Conservation (phyloP, 1,140 invertebrate species). For the Homarus americanus region DNA sequence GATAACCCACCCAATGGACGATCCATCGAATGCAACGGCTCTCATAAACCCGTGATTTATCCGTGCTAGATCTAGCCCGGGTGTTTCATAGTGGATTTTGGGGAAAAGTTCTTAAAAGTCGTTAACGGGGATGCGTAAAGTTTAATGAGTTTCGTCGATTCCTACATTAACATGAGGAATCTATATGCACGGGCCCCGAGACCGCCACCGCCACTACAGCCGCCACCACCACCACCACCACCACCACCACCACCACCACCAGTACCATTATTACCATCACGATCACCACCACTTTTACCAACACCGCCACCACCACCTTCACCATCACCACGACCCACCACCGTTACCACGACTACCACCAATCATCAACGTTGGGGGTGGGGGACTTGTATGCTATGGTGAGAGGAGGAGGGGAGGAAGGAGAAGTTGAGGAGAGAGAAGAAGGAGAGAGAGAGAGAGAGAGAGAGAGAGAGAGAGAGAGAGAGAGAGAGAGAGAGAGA, state of each 20-base stretch:
- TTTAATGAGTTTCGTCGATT: slow-evolving; percentile 65
- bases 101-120: slow-evolving; percentile 61
- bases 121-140: slow-evolving; percentile 66
- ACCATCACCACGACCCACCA: not conserved
- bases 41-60: slow-evolving; percentile 65
- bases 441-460: too few species aligned
- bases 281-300: not conserved
- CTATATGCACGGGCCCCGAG: slow-evolving; percentile 26
- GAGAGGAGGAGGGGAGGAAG: not conserved
- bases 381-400: too few species aligned
- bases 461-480: too few species aligned
- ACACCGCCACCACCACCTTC: not conserved
- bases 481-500: not conserved
- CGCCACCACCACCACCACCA: not conserved
- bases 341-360: not conserved
- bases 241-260: not conserved
- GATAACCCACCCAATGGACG: slow-evolving; percentile 39
- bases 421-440: too few species aligned
- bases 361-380: not conserved
- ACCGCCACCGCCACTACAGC: not conserved
- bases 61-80: slow-evolving; percentile 44
- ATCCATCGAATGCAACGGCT: slow-evolving; percentile 60
- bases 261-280: too few species aligned
- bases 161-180: slow-evolving; percentile 65
- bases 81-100: slow-evolving; percentile 55